Evolutionary conservation across 2,888 invertebrate genomes (phyloP), one percentile per base, ranked within the genome.

Genomic region (Acanthosepion pharaonis): DNA sequence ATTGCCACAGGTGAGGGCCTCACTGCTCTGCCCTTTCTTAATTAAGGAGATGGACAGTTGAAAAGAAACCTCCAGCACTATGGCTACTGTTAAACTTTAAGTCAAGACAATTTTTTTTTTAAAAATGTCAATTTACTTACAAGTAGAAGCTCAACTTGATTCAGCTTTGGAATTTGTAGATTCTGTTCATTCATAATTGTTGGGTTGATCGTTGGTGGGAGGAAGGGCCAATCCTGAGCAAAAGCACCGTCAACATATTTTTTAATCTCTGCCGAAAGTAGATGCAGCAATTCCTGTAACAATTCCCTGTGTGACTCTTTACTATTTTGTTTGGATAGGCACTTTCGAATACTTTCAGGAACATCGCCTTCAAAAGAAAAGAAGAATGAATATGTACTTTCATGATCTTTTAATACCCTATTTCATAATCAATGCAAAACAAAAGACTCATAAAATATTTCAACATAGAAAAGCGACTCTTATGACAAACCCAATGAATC

Each of bases 211-310:
- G 94, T 94, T 93, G 94, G 94, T 51, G 95, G 95, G 94, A 95
- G 64, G 64, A 95, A 95, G 2, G 95, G 95, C 42, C 94, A 94
- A 42, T 94, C 94, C 55, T 95, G 95, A n/a, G n/a, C 48, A 23
- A 94, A 91, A 6, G 95, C 95, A 42, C 92, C 6, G 1, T 94
- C 55, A 33, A 95, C 55, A 91, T 95, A 94, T 78, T 42, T 92
- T 23, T 93, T 51, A 1, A 95, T 94, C 6, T 91, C 92, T 4
- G 49, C 51, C 23, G 95, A 95, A 15, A 95, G 33, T 28, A 95
- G 93, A 4, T 94, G 64, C 42, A 95, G 91, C 95, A 95, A 95
- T 55, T 91, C 91, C 59, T 94, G 25, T 49, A 95, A 59, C 5
- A 91, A 94, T 42, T 48, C 51, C 5, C 11, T 3, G 1, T 93